Percentiles rank a stretch among this genome's conserved stretches.
Conservation (phyloP, 2,113 vertebrate genomes). For the Crocuta crocuta region DNA sequence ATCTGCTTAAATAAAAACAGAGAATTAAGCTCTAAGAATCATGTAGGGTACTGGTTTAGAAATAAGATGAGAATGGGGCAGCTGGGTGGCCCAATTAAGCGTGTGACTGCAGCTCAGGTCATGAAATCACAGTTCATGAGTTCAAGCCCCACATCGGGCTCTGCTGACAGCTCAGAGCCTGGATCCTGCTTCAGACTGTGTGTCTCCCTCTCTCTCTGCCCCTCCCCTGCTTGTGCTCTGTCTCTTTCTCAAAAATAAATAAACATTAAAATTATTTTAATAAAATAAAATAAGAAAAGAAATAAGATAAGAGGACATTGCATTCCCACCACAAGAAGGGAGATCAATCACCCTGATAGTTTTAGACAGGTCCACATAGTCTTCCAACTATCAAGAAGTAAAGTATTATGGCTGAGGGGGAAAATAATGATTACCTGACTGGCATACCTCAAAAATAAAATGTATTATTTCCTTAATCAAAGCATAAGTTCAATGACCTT, state of each 20-base stretch:
- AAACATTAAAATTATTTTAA: no score
- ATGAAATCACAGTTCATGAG: no score
- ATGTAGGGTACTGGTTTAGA: slow-evolving; percentile 19
- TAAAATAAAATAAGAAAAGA: not conserved
- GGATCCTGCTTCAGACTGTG: no score
- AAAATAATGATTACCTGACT: slow-evolving; percentile 37
- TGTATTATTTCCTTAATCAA: not conserved
- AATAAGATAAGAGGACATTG: not conserved
- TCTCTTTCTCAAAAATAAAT: no score
- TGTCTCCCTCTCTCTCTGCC: no score
- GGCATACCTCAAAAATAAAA: not conserved
- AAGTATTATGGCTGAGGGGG: not conserved
- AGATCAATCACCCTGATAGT: not conserved
- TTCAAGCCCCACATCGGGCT: no score
- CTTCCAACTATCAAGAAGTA: not conserved
- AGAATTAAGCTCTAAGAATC: not conserved
- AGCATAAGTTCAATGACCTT: not conserved
- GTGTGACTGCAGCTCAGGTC: no score
- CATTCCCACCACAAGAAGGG: not conserved
- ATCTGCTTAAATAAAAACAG: slow-evolving; percentile 25
- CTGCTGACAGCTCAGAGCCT: no score
- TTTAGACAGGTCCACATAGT: not conserved
- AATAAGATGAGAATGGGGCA: not conserved
- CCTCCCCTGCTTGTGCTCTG: no score
- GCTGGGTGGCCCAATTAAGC: no score